Percentiles rank a stretch among this genome's conserved stretches.
Conservation (phyloP, 2,888 invertebrate genomes). For the Drosophila yooni region DNA sequence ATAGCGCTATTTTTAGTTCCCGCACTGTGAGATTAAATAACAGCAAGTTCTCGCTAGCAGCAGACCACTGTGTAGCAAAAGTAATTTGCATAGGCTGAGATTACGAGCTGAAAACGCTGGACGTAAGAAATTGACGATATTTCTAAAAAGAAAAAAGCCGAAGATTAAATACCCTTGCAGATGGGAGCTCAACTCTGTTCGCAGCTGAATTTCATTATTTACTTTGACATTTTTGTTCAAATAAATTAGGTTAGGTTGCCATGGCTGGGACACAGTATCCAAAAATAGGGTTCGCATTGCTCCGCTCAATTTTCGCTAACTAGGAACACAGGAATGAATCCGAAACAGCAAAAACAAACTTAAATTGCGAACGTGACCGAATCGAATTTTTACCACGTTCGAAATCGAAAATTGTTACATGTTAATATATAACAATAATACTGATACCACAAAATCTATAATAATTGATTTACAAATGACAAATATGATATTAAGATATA, state of each 20-base stretch:
- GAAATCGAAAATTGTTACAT: not conserved
- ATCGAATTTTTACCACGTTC: not conserved
- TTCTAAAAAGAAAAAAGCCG: not conserved
- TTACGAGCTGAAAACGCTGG: not conserved
- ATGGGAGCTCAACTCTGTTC: not conserved
- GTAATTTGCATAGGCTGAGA: constrained; percentile 19
- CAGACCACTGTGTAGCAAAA: constrained; percentile 38
- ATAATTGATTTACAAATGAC: not conserved
- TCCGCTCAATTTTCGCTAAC: not conserved
- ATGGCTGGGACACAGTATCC: not conserved
- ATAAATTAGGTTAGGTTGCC: too few relatives aligned
- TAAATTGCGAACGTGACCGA: not conserved
- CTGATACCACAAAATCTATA: not conserved
- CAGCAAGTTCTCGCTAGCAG: not conserved
- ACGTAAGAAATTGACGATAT: not conserved
- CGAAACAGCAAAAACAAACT: not conserved
- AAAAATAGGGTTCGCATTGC: too few relatives aligned
- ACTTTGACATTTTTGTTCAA: too few relatives aligned
- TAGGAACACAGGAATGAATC: not conserved
- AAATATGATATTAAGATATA: not conserved
- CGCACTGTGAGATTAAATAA: not conserved
- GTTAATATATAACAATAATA: not conserved
- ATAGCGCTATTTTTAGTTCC: not conserved
- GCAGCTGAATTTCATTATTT: not conserved
- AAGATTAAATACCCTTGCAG: not conserved